phyloP scores from a whole-genome alignment of 2,888 invertebrate species.

The Epirrita christyi region DNA sequence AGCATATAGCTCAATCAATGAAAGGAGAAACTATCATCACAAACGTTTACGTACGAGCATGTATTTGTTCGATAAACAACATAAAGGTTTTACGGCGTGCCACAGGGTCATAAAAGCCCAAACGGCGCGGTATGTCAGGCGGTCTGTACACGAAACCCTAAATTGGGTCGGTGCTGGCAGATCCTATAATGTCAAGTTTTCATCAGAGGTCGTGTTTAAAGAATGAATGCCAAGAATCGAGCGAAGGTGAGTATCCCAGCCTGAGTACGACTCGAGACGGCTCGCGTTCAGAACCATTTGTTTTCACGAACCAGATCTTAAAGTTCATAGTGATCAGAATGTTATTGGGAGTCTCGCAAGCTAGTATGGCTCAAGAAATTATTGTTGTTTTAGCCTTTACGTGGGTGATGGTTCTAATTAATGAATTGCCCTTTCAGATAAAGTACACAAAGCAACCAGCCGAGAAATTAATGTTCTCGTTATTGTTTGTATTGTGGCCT shows the following conservation, averaged over 20 bases:
- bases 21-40: conserved; percentile 11
- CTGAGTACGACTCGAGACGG: conserved; percentile 1
- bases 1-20: conserved; percentile 18
- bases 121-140: conserved; percentile 56
- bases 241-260: conserved; percentile 7
- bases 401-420: no score
- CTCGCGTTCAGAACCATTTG: background rate
- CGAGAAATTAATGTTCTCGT: no score
- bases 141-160: conserved; percentile 54
- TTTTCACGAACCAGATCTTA: conserved; percentile 3
- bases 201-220: conserved; percentile 42
- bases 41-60: conserved; percentile 21
- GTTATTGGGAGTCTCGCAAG: background rate
- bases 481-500: no score
- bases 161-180: conserved; percentile 59
- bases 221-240: conserved; percentile 34
- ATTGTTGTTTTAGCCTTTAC: no score
- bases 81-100: conserved; percentile 63
- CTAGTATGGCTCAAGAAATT: background rate
- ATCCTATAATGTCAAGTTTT: conserved; percentile 50
- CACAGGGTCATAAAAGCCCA: conserved; percentile 58
- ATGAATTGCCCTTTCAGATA: no score
- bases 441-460: no score
- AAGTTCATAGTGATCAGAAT: conserved; percentile 4
- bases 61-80: conserved; percentile 58